Percentiles rank a stretch among this genome's conserved stretches.
These are phyloP conservation scores for Lonchura striata DNA, from an alignment of 2,113 vertebrate genomes.

Conservation along the genomic window DNA sequence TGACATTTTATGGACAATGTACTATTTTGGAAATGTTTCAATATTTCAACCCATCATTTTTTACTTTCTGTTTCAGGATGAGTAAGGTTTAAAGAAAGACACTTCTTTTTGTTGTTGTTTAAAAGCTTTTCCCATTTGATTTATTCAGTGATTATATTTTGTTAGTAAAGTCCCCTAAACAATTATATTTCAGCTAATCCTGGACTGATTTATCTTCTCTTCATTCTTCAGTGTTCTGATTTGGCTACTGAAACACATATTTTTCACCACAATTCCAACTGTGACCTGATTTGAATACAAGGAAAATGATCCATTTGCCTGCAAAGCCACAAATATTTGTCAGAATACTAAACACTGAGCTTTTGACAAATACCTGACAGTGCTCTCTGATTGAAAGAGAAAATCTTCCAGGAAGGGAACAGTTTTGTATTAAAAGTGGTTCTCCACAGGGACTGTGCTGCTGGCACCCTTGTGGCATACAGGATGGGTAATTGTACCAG, in stretches of 20 bases:
- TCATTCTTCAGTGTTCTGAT: constrained; percentile 12
- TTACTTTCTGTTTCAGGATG: not conserved
- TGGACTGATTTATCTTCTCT: not conserved
- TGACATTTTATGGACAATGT: not conserved
- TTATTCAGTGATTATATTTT: constrained; percentile 9
- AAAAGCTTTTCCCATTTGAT: constrained; percentile 4
- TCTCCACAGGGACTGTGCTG: not conserved
- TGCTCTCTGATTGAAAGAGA: not conserved
- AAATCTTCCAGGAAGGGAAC: not conserved
- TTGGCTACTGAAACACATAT: constrained; percentile 7
- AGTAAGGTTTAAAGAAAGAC: not conserved
- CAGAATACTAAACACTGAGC: not conserved
- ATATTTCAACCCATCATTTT: not conserved
- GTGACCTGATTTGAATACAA: not conserved
- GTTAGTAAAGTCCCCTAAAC: not conserved
- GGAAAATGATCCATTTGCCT: not conserved
- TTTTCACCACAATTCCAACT: not conserved
- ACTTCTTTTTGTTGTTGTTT: not conserved
- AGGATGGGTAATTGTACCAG: not conserved
- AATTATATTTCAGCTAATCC: constrained; percentile 11
- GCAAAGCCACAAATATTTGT: not conserved
- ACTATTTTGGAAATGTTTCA: not conserved
- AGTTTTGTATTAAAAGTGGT: not conserved
- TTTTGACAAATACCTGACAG: not conserved
- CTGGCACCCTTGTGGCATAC: not conserved